Percentiles rank a stretch among this genome's conserved stretches.
phyloP scores from a whole-genome alignment of 2,888 invertebrate genomes.

The Lumbricus terrestris region DNA sequence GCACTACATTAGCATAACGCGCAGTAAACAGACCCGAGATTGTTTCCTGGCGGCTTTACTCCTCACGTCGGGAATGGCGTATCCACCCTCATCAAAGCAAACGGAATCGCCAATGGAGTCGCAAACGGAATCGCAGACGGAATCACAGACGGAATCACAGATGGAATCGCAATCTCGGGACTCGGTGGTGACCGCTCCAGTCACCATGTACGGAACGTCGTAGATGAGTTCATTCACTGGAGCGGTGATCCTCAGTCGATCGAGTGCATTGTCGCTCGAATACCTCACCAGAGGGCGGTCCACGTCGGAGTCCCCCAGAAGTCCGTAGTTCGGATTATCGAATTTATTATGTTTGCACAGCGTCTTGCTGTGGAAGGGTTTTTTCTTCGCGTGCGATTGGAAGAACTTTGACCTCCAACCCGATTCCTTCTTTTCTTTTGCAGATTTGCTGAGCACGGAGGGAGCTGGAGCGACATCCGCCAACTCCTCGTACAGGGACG shows the following conservation, averaged over 20 bases:
- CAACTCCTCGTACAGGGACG: neutral
- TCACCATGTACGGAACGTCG: neutral
- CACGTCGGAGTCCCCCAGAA: neutral
- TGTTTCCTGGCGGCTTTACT: neutral
- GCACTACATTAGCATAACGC: too few relatives aligned
- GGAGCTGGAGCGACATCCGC: neutral
- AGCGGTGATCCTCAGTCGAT: neutral
- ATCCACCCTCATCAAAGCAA: neutral
- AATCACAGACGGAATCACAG: neutral
- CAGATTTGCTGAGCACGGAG: neutral
- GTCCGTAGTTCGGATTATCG: conserved; percentile 4
- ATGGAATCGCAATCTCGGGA: neutral
- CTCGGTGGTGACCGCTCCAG: neutral
- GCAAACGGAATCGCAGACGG: too few relatives aligned
- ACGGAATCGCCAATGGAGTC: neutral
- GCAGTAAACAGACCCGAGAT: neutral
- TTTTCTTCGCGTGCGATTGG: neutral
- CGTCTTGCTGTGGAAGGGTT: neutral
- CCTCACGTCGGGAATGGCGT: neutral
- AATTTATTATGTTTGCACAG: too few relatives aligned
- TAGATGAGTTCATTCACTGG: neutral
- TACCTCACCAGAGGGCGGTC: neutral
- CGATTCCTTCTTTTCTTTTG: neutral
- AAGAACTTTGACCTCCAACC: neutral
- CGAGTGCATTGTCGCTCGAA: neutral